Evolutionary conservation across 2,113 vertebrate species (phyloP).

Genomic region (Bagarius yarrelli): DNA sequence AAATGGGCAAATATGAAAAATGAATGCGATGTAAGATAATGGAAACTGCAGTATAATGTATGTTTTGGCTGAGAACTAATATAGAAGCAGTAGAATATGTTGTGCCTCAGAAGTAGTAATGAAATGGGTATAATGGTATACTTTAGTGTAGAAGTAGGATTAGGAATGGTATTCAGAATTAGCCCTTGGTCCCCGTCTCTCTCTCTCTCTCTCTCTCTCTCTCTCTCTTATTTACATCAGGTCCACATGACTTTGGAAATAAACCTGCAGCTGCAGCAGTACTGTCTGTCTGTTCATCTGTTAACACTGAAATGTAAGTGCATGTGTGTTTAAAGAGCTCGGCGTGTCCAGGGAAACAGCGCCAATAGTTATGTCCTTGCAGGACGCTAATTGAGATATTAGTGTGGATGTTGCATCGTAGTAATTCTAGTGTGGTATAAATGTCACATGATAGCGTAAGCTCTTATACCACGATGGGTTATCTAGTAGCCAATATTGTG

Average conservation of each 20-base stretch:
- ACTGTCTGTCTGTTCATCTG: conserved; percentile 31
- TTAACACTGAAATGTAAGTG: conserved; percentile 50
- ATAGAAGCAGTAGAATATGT: no score
- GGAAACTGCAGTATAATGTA: no score
- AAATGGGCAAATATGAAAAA: no score
- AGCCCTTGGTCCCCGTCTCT: no score
- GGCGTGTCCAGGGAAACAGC: conserved; percentile 21
- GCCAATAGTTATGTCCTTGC: conserved; percentile 6
- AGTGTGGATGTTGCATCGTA: neutral
- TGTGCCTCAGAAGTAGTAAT: no score
- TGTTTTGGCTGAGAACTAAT: no score
- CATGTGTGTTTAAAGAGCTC: neutral
- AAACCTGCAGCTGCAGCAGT: conserved; percentile 26
- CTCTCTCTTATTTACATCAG: no score
- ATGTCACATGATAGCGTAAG: neutral
- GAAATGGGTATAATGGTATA: no score
- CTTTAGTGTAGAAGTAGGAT: no score
- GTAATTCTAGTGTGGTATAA: neutral
- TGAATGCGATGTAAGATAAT: no score
- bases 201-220: no score
- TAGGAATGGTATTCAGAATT: no score
- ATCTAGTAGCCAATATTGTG: neutral
- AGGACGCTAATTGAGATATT: neutral
- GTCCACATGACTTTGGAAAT: conserved; percentile 30
- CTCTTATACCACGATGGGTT: neutral